These are phyloP conservation scores for Eriosoma lanigerum DNA, from an alignment of 1,140 invertebrate genomes.

Conservation along the genomic window DNA sequence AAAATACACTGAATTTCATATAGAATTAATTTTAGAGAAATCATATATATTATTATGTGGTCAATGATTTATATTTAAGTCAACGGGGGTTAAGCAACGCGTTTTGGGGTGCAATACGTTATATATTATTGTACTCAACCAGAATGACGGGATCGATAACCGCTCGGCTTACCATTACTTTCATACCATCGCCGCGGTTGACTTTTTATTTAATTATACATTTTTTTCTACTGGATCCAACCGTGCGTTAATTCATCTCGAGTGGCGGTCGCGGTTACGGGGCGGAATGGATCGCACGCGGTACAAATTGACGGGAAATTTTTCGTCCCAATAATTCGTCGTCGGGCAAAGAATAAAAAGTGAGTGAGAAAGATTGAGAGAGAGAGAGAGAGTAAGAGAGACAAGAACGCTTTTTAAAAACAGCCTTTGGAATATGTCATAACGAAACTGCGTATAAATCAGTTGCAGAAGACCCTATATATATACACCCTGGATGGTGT, in stretches of 20 bases:
- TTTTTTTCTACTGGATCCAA: slow-evolving; percentile 14
- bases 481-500: too few relatives aligned
- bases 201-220: slow-evolving; percentile 42
- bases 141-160: slow-evolving; percentile 6
- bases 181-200: neutral
- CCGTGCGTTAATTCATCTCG: slow-evolving; percentile 18
- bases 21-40: too few relatives aligned
- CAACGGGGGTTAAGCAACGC: too few relatives aligned
- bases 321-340: slow-evolving; percentile 23
- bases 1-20: too few relatives aligned
- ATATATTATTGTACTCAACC: too few relatives aligned
- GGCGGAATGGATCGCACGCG: neutral
- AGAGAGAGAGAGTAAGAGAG: neutral
- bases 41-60: too few relatives aligned
- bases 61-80: too few relatives aligned
- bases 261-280: neutral
- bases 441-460: slow-evolving; percentile 43
- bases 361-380: neutral
- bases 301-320: slow-evolving; percentile 19
- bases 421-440: slow-evolving; percentile 32
- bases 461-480: slow-evolving; percentile 18
- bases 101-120: too few relatives aligned
- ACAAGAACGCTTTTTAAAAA: slow-evolving; percentile 17
- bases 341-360: too few relatives aligned
- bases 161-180: neutral